A percentile compares a stretch with the other conserved stretches of the same genome.
Evolutionary conservation across 2,888 invertebrate genomes (phyloP).

Genomic region (Hartigia nigra): DNA sequence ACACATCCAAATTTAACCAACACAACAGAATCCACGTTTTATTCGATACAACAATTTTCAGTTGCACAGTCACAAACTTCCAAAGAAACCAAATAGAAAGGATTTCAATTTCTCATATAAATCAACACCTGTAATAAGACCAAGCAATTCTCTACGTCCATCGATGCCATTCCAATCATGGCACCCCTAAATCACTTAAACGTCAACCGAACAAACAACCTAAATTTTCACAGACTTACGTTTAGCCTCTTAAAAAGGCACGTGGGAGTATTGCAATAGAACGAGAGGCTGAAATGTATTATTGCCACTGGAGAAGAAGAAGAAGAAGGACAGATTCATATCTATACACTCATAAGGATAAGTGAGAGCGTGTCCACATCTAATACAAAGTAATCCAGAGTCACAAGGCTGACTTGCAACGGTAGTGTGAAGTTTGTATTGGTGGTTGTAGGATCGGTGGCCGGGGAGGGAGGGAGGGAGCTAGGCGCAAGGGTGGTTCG

Average conservation of each 20-base stretch:
- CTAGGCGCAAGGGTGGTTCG: conserved; percentile 11
- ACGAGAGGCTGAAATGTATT: not conserved
- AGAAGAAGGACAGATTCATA: not conserved
- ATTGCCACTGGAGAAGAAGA: not conserved
- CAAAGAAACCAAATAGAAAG: not conserved
- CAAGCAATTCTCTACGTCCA: not conserved
- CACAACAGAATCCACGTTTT: not conserved
- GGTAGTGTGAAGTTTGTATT: not conserved
- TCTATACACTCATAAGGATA: not conserved
- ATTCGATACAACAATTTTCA: not conserved
- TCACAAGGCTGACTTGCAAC: not conserved
- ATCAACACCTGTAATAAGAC: not conserved
- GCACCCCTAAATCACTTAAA: not conserved
- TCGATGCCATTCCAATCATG: not conserved
- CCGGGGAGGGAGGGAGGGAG: conserved; percentile 15
- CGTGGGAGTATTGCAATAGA: not conserved
- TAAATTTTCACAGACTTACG: not conserved
- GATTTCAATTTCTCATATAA: not conserved
- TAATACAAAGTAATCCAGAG: not conserved
- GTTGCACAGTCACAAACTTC: not conserved
- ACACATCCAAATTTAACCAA: too few species aligned
- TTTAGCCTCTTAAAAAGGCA: not conserved
- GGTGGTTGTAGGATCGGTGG: not conserved
- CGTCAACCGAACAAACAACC: not conserved
- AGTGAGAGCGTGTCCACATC: not conserved